Conservation (phyloP, 2,797 vertebrate genomes). For the Catamblyrhynchus diadema region DNA sequence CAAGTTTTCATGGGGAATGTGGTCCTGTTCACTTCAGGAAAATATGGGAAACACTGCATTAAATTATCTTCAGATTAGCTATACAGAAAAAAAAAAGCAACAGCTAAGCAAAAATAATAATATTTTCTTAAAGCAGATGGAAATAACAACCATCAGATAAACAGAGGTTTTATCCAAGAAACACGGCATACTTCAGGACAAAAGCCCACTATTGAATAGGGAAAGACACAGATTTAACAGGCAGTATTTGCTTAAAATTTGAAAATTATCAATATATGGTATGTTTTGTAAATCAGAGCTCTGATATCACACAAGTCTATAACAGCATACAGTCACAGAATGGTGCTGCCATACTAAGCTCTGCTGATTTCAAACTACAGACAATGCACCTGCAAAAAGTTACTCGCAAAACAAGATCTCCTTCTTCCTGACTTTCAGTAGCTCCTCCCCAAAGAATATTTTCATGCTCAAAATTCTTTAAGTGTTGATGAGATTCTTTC, state of each 20-base stretch:
- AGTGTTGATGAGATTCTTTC: not conserved
- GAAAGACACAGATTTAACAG: not conserved
- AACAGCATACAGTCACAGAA: not conserved
- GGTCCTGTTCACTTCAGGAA: not conserved
- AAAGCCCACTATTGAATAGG: not conserved
- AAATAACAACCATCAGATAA: not conserved
- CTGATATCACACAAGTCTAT: not conserved
- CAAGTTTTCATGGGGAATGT: not conserved
- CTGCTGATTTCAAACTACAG: not conserved
- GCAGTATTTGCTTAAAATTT: not conserved
- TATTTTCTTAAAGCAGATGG: not conserved
- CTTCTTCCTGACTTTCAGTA: not conserved
- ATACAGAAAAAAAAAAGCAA: not conserved
- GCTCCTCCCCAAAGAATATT: not conserved
- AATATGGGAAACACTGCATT: not conserved
- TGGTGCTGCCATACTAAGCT: not conserved
- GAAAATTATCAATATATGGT: not conserved
- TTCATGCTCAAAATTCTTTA: not conserved
- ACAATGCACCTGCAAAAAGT: not conserved
- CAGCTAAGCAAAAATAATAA: not conserved
- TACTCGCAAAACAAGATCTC: not conserved
- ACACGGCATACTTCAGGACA: not conserved
- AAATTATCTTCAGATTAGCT: not conserved
- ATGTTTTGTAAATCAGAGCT: not conserved
- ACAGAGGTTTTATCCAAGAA: not conserved